Evolutionary conservation across 1,140 invertebrate genomes (phyloP).

Genomic region (Ooceraea biroi): DNA sequence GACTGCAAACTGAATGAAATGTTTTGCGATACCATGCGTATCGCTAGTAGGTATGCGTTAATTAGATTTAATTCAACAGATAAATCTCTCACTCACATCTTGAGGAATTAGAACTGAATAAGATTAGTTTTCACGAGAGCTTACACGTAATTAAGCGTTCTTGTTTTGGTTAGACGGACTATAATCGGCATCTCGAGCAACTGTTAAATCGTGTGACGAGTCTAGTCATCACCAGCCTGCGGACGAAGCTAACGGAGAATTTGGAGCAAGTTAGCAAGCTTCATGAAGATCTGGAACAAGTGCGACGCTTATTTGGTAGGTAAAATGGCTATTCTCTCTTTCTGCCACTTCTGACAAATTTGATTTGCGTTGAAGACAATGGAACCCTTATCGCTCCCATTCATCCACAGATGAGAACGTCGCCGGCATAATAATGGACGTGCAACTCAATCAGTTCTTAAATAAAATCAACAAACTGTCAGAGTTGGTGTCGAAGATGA

Average conservation of each 20-base stretch:
- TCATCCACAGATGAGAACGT: constrained; percentile 70
- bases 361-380: constrained; percentile 9
- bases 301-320: constrained; percentile 74
- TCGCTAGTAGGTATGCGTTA: too few relatives aligned
- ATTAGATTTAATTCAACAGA: background rate
- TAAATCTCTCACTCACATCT: too few relatives aligned
- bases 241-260: constrained; percentile 72
- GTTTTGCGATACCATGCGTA: too few relatives aligned
- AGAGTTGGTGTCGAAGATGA: constrained; percentile 74
- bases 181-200: constrained; percentile 90
- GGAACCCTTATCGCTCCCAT: constrained; percentile 22
- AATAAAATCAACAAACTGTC: constrained; percentile 82
- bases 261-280: constrained; percentile 74
- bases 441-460: constrained; percentile 87
- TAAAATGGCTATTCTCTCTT: constrained; percentile 67
- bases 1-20: background rate
- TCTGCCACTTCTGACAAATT: background rate
- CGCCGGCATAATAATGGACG: constrained; percentile 82
- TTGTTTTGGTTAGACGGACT: constrained; percentile 87
- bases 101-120: constrained; percentile 2
- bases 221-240: constrained; percentile 74
- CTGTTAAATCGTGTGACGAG: constrained; percentile 79
- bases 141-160: background rate
- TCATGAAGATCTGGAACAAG: constrained; percentile 78
- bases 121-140: background rate